Percentiles rank a stretch among this genome's conserved stretches.
phyloP scores from a whole-genome alignment of 2,113 vertebrate genomes.

The Trogon surrucura region DNA sequence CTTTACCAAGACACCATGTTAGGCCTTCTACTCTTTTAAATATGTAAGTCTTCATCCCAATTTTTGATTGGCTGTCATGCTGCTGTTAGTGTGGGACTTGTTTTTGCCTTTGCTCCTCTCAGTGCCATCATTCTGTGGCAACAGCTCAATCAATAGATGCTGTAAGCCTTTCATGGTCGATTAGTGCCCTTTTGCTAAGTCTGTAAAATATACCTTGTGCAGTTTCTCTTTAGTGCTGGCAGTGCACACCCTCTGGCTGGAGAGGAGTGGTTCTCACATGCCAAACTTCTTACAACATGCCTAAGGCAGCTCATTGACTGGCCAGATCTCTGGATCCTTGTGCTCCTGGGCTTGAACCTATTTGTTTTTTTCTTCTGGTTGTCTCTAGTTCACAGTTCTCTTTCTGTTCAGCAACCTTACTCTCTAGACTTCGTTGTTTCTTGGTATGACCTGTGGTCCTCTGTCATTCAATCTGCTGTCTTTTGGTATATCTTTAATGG shows the following conservation, averaged over 20 bases:
- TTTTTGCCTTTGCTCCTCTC: background rate
- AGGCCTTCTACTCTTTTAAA: background rate
- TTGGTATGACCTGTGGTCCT: background rate
- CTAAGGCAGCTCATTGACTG: background rate
- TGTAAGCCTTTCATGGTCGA: background rate
- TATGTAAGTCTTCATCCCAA: background rate
- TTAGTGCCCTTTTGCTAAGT: background rate
- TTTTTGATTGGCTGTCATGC: background rate
- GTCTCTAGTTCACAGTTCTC: background rate
- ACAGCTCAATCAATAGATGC: background rate
- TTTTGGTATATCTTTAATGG: background rate
- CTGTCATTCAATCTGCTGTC: background rate
- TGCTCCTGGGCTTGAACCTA: background rate
- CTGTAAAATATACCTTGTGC: background rate
- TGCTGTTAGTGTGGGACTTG: background rate
- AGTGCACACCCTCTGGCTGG: background rate
- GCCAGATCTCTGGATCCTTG: background rate
- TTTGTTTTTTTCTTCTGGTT: background rate
- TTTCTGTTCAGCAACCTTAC: background rate
- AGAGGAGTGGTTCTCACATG: background rate
- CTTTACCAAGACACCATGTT: background rate
- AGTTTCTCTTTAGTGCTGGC: background rate
- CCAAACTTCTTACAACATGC: background rate
- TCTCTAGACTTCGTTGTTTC: background rate
- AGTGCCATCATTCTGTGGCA: background rate